These are phyloP conservation scores for Pseudois nayaur DNA, from an alignment of 2,113 vertebrate genomes.

Conservation along the genomic window DNA sequence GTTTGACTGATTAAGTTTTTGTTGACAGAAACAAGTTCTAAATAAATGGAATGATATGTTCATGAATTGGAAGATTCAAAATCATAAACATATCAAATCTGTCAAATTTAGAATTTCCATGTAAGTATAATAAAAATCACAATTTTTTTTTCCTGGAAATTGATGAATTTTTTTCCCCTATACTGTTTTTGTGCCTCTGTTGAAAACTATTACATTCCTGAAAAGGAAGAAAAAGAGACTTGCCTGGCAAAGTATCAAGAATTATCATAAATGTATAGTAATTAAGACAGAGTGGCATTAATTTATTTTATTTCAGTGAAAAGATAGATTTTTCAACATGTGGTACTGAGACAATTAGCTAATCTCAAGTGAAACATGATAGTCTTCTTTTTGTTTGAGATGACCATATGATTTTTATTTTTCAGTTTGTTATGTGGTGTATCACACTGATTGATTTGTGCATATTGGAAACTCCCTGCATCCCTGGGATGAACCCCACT, in stretches of 20 bases:
- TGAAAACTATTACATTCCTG: neutral
- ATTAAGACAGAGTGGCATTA: neutral
- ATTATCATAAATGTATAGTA: neutral
- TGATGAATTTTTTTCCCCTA: neutral
- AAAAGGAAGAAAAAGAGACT: neutral
- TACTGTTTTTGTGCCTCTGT: neutral
- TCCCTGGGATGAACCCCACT: neutral
- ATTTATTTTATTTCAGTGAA: neutral
- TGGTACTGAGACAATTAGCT: neutral
- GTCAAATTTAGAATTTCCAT: neutral
- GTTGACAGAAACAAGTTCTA: neutral
- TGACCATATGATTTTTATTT: neutral
- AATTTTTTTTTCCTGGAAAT: neutral
- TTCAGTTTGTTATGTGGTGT: neutral
- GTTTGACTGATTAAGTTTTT: neutral
- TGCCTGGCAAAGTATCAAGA: neutral
- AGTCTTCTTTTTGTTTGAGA: neutral
- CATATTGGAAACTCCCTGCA: neutral
- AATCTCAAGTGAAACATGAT: neutral
- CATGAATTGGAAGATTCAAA: neutral
- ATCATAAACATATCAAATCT: neutral
- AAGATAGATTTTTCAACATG: neutral
- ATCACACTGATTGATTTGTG: neutral
- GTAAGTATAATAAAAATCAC: neutral
- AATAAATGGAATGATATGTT: neutral